These are phyloP conservation scores for Botia almorhae DNA, from an alignment of 2,797 vertebrate species.

Conservation along the genomic window DNA sequence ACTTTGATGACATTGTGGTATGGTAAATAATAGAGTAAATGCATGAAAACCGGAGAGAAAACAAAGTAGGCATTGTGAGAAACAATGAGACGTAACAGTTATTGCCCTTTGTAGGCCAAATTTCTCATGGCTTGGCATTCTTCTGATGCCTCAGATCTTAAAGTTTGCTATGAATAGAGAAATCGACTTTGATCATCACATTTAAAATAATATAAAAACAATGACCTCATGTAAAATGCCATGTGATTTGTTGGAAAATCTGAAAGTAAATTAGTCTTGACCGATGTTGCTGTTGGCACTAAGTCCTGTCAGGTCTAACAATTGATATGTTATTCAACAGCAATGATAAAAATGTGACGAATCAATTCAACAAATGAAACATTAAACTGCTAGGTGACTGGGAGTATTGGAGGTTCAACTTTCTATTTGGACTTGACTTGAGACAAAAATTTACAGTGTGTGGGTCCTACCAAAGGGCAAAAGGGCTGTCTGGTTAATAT, in stretches of 20 bases:
- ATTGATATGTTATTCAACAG: not conserved
- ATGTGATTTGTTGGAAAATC: not conserved
- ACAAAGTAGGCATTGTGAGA: constrained; percentile 7
- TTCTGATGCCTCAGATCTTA: constrained; percentile 32
- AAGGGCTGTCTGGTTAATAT: too few relatives aligned
- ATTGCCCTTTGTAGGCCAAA: constrained; percentile 43
- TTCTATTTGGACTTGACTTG: not conserved
- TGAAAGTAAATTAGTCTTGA: not conserved
- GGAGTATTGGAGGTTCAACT: not conserved
- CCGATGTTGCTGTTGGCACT: constrained; percentile 4
- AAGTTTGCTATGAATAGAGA: constrained; percentile 42
- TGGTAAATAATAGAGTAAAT: not conserved
- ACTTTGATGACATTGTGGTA: not conserved
- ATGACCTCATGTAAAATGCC: not conserved
- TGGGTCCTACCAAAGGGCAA: too few relatives aligned
- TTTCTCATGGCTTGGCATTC: constrained; percentile 35
- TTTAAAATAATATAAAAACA: not conserved
- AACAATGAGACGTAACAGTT: constrained; percentile 21
- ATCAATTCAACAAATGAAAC: not conserved
- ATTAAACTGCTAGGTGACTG: not conserved
- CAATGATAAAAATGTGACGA: not conserved
- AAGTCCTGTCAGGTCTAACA: constrained; percentile 13
- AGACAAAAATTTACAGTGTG: not conserved
- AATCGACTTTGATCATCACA: constrained; percentile 25
- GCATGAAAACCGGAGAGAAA: not conserved